Evolutionary conservation across 2,888 invertebrate genomes (phyloP).

Genomic region (Perdita meconis): DNA sequence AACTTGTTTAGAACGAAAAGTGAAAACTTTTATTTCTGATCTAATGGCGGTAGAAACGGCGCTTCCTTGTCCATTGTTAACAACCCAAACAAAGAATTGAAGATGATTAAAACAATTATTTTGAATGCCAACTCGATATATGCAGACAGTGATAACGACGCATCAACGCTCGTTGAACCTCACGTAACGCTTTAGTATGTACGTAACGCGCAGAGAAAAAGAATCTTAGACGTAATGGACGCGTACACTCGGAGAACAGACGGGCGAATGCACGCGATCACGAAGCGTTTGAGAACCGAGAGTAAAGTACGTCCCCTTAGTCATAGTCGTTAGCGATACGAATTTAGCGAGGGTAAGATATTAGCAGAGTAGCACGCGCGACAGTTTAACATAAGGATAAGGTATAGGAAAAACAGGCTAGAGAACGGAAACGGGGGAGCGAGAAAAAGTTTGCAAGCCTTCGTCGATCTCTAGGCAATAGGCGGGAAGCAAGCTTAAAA

Average conservation of each 20-base stretch:
- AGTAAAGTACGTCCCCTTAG: conserved; percentile 54
- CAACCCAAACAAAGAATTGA: too few relatives aligned
- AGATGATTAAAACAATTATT: too few relatives aligned
- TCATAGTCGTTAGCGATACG: conserved; percentile 71
- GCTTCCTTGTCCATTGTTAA: too few relatives aligned
- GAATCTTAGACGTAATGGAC: conserved; percentile 5
- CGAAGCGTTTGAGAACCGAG: neutral
- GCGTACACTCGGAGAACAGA: neutral
- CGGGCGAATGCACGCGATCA: neutral
- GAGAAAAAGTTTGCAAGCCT: conserved; percentile 6
- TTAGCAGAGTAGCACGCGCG: conserved; percentile 47
- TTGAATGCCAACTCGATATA: too few relatives aligned
- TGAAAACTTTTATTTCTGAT: too few relatives aligned
- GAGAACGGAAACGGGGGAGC: neutral
- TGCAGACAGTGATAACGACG: conserved; percentile 1
- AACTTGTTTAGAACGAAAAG: too few relatives aligned
- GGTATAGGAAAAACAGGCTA: neutral
- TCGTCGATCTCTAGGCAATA: neutral
- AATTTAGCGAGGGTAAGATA: conserved; percentile 71
- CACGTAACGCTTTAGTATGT: conserved; percentile 40
- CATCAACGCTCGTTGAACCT: conserved; percentile 13
- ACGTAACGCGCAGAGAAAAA: conserved; percentile 37
- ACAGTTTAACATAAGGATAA: neutral
- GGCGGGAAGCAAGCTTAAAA: neutral
- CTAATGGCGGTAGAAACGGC: too few relatives aligned